Percentiles rank a stretch among this genome's conserved stretches.
Conservation (phyloP, 2,113 vertebrate species). For the Ailurus styani region DNA sequence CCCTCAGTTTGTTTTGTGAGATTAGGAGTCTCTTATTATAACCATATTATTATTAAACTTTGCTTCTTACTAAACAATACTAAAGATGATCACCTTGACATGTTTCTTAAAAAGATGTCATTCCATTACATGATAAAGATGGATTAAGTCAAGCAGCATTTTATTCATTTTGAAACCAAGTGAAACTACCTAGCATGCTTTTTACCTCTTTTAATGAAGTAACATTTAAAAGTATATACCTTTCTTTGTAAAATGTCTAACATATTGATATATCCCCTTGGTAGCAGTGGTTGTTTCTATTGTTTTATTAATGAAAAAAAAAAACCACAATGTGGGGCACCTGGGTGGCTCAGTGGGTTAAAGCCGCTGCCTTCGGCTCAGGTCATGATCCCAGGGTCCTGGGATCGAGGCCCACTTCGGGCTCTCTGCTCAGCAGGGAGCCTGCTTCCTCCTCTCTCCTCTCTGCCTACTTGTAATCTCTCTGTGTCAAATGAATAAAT, state of each 20-base stretch:
- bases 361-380: no score
- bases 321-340: background rate
- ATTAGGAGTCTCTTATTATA: no score
- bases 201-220: background rate
- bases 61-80: constrained; percentile 6
- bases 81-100: background rate
- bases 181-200: background rate
- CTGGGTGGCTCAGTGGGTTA: no score
- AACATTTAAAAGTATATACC: background rate
- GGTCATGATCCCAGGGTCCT: no score
- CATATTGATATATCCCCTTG: background rate
- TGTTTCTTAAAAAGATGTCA: background rate
- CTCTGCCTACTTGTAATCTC: no score
- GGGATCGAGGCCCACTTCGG: no score
- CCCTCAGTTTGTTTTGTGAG: no score
- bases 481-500: no score
- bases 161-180: background rate
- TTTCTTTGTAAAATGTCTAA: background rate
- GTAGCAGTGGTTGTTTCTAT: background rate
- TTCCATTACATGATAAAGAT: background rate
- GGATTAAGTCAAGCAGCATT: background rate
- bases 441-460: no score
- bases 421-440: no score
- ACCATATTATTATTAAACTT: background rate
- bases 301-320: background rate